phyloP scores from a whole-genome alignment of 2,113 vertebrate genomes.

The Hydrolagus affinis region DNA sequence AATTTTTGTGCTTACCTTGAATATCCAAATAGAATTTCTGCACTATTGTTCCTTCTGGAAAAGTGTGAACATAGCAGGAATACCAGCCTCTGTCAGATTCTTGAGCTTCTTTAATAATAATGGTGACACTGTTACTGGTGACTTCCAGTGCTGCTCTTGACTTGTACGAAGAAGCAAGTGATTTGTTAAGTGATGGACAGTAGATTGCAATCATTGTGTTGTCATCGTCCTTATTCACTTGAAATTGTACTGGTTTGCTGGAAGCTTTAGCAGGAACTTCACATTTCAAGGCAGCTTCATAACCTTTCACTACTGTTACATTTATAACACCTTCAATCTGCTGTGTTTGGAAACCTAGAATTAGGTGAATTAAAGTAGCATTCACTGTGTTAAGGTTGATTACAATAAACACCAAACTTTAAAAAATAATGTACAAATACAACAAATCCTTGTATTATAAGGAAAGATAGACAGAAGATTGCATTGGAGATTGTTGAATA shows the following conservation, averaged over 20 bases:
- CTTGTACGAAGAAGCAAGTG: neutral
- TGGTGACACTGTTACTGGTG: neutral
- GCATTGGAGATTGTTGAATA: neutral
- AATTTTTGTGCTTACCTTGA: conserved; percentile 1
- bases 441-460: neutral
- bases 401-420: neutral
- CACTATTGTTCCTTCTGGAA: neutral
- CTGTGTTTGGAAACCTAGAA: neutral
- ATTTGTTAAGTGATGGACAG: neutral
- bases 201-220: neutral
- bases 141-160: neutral
- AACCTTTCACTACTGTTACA: neutral
- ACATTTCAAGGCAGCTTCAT: neutral
- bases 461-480: neutral
- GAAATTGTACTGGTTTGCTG: neutral
- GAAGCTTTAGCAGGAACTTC: neutral
- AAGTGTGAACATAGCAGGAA: neutral
- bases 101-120: neutral
- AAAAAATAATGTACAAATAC: neutral
- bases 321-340: neutral
- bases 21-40: neutral
- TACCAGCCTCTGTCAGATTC: neutral
- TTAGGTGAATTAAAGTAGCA: neutral
- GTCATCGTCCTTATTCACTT: neutral
- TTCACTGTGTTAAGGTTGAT: neutral